Base-by-base conservation (phyloP, 2,888 invertebrate genomes). In the Salticus scenicus region DNA sequence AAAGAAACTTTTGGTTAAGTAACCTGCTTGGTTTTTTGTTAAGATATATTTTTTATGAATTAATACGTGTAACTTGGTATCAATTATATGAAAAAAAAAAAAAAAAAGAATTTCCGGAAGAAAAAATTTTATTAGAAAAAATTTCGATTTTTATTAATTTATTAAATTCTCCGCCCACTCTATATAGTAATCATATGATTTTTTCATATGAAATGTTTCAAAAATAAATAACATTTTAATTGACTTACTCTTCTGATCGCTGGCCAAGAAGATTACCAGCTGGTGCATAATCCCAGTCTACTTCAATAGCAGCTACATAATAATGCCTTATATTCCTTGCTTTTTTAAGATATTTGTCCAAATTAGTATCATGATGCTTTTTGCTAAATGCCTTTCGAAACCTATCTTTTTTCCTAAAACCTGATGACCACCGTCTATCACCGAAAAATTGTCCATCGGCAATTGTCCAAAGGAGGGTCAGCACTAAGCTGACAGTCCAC, bases 221-320 rank as follows among this genome's bases (percentile, higher is more conserved):
- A 37, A 7, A 47, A 47, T 47, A 47, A 47, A 17, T 24, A 57
- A 57, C 4, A 24, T 17, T 24, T 57, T 10, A 57, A 37, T 24
- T 12, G 14, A 84, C 83, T 84, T 84, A 84, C 83, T 77, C 77
- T 84, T 72, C 67, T 7, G 77, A 72, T 17, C 73, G 31, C 8
- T 77, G 63, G 14, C 79, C 84, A 2, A 85, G 64, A 17, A 79
- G 42, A 67, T 85, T 79, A 12, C 79, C 84, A 79, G 28, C 20
- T 0, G 88, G 86, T 0, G 86, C 88, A 75, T 86, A 88, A 83
- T 88, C 79, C 88, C 88, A 88, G 47, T 82, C 78, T 2, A 88
- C 78, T 75, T 88, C 88, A 12, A 87, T 72, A 17, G 88, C 88
- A 57, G 88, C 86, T 8, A 88, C 80, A 42, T 74, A 88, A 42